Percentiles rank a stretch among this genome's conserved stretches.
These are phyloP conservation scores for Microdon myrmicae DNA, from an alignment of 2,888 invertebrate species.

Conservation along the genomic window DNA sequence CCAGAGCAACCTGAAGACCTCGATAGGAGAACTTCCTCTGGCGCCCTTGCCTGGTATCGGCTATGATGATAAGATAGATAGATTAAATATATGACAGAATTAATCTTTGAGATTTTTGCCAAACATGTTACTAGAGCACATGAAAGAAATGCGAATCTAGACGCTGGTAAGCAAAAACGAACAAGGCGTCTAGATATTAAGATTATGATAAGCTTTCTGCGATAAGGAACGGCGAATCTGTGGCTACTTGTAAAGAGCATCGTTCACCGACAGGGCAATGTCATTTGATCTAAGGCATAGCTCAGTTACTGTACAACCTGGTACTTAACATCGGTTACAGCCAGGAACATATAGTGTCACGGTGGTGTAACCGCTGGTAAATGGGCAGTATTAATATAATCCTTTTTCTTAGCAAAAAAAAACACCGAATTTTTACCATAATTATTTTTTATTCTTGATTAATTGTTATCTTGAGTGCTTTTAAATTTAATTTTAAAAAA, in stretches of 20 bases:
- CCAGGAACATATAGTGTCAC: too few species aligned
- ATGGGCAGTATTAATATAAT: too few species aligned
- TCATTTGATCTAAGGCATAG: constrained; percentile 24
- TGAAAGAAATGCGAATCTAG: constrained; percentile 2
- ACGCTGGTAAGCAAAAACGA: constrained; percentile 16
- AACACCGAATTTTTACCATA: neutral
- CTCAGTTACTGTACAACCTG: constrained; percentile 3
- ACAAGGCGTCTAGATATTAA: constrained; percentile 12
- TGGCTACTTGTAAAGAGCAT: constrained; percentile 18
- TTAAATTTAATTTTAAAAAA: constrained; percentile 1
- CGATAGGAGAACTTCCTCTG: too few species aligned
- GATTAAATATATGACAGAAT: constrained; percentile 8
- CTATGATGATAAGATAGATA: constrained; percentile 7
- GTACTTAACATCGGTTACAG: neutral
- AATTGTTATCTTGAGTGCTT: too few species aligned
- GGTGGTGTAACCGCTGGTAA: too few species aligned
- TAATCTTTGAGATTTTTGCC: constrained; percentile 9
- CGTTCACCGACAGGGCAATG: constrained; percentile 14
- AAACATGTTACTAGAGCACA: constrained; percentile 11
- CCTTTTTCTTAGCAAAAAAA: too few species aligned
- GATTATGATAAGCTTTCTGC: constrained; percentile 24
- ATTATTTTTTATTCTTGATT: too few species aligned
- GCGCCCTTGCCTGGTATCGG: neutral
- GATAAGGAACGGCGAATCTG: constrained; percentile 18
- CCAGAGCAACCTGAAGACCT: too few species aligned